phyloP scores from a whole-genome alignment of 1,140 invertebrate species.

The Trichomalopsis sarcophagae region DNA sequence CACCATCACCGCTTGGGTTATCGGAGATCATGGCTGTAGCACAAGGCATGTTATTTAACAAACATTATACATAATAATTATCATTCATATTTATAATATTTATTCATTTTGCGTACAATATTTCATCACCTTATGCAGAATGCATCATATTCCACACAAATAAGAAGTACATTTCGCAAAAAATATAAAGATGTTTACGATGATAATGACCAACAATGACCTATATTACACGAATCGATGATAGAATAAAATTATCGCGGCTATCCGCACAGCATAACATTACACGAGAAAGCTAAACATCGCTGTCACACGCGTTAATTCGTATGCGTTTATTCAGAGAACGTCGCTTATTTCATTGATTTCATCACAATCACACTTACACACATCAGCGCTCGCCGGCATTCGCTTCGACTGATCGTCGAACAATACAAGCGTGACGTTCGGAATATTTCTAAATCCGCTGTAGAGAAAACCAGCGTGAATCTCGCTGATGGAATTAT shows the following conservation, averaged over 20 bases:
- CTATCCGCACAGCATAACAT: background rate
- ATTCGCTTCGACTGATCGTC: background rate
- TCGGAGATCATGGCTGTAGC: background rate
- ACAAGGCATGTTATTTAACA: background rate
- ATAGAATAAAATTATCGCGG: background rate
- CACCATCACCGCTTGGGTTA: background rate
- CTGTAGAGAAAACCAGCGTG: background rate
- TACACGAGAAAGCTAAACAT: background rate
- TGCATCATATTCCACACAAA: too few species aligned
- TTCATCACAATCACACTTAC: constrained; percentile 1
- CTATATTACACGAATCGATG: background rate
- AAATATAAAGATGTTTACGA: background rate
- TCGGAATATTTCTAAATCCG: background rate
- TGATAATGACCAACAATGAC: background rate
- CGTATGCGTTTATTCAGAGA: too few species aligned
- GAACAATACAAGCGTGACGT: constrained; percentile 10
- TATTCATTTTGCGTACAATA: background rate
- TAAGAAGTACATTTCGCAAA: background rate
- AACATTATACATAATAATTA: background rate
- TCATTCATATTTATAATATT: background rate
- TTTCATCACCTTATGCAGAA: background rate
- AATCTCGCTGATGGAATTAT: constrained; percentile 30
- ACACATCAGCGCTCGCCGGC: background rate
- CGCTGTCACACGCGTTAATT: too few species aligned
- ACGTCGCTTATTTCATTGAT: background rate